phyloP scores from a whole-genome alignment of 2,888 invertebrate species.

The Teleogryllus oceanicus region DNA sequence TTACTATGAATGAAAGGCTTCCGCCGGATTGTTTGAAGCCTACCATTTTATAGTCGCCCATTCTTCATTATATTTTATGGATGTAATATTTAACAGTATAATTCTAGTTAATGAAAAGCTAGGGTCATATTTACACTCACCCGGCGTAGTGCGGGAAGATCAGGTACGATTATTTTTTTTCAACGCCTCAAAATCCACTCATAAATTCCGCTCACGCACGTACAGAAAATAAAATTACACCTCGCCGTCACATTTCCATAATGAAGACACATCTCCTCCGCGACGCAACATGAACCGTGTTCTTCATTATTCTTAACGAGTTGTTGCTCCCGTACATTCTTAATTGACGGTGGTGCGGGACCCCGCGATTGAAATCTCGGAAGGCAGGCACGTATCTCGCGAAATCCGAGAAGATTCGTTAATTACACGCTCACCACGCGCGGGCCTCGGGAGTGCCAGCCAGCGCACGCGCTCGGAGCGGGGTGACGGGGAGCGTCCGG shows the following conservation, averaged over 20 bases:
- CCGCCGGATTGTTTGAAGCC: too few relatives aligned
- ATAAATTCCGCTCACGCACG: neutral
- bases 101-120: too few relatives aligned
- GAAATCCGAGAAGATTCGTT: neutral
- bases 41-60: too few relatives aligned
- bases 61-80: too few relatives aligned
- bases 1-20: too few relatives aligned
- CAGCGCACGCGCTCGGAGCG: neutral
- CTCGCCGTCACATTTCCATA: neutral
- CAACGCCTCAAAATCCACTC: neutral
- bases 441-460: neutral
- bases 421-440: constrained; percentile 1
- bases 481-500: neutral
- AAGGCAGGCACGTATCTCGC: neutral
- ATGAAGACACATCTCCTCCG: neutral
- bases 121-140: too few relatives aligned
- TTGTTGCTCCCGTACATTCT: neutral
- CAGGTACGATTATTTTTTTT: neutral
- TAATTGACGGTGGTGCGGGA: neutral
- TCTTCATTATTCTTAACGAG: neutral
- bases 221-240: neutral
- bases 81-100: too few relatives aligned
- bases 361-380: neutral
- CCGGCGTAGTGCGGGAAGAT: neutral
- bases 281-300: neutral